Evolutionary conservation across 2,888 invertebrate species (phyloP), one percentile per base, ranked within the genome.

Genomic region (Penaeus monodon): DNA sequence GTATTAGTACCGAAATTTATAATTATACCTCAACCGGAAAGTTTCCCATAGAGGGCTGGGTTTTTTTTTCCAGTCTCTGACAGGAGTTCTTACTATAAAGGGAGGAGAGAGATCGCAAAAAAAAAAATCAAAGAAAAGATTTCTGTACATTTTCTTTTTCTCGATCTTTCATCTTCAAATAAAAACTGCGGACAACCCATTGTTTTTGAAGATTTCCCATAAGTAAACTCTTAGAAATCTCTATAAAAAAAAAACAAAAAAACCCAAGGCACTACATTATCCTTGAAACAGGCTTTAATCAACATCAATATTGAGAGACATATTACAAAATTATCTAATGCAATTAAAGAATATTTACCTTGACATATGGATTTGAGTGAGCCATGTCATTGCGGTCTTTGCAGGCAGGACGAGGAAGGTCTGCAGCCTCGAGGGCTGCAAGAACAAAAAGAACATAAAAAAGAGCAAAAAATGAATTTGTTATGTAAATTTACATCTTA

Each of bases 1-100:
- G n/a, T n/a, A n/a, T n/a, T n/a, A n/a, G n/a, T n/a, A n/a, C n/a
- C n/a, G n/a, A n/a, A n/a, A n/a, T n/a, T n/a, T n/a, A 0, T 10
- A 44, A 44, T 44, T 1, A 91, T 70, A 93, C 91, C 88, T 93
- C 92, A 93, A 93, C 88, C 92, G 91, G 90, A 93, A 93, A 76
- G 91, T 92, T 90, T 93, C 93, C 88, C 92, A 92, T 93, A 93
- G 24, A 91, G n/a, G n/a, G n/a, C 91, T 1, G 93, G 93, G 80
- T 92, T 93, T 93, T 82, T 92, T 91, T 90, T 93, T 92, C 49
- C 93, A 7, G 92, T 91, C 8, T 93, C 91, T 93, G 93, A 84
- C 92, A 92, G 27, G 92, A 92, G 90, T 92, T 92, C 91, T 93
- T 92, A 87, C 92, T 92, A 91, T 93, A n/a, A 93, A 0, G 93